Evolutionary conservation across 64 coral and sea anemone genomes (phyloP), one percentile per base, ranked within the genome.

Genomic region (Acropora tenuis): DNA sequence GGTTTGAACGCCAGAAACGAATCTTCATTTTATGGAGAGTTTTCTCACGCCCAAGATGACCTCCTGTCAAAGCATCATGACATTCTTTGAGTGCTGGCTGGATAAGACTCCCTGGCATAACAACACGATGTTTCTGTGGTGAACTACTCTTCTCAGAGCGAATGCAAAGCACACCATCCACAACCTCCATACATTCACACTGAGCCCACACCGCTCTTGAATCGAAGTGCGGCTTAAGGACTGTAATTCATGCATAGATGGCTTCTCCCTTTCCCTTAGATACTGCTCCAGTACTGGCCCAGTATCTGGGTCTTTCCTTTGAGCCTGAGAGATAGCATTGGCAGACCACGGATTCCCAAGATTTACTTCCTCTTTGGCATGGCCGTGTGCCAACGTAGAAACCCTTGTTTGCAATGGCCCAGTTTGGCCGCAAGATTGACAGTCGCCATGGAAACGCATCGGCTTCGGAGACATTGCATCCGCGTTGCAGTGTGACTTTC

Each of bases 1-100:
- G 50, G 11, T 79, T 79, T 48, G 79, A 86, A 8, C 50, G 41
- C 87, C 80, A 84, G 15, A 89, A 94, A 7, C 86, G 87, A 42
- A 18, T 55, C 59, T 94, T 74, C 69, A 89, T 55, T 55, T 55
- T 55, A 55, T 55, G 52, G 10, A 7, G 52, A 55, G 52, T 55
- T 55, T 55, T 55, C 52, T 55, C 52, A 55, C 52, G 3, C 52
- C 5, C 52, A 55, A 55, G 52, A 55, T 55, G 52, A 55, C 52
- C 52, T 55, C 52, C 52, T 55, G 52, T 10, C 52, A 55, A 55
- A 55, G 52, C 52, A 10, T 55, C 52, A 55, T 55, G 52, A 1
- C 52, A 55, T 55, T 55, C 52, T 55, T 55, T 0, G 3, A 55
- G 52, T 0, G 52, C 52, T 55, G 52, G 52, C 52, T 55, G 52